Evolutionary conservation across 2,113 vertebrate genomes (phyloP), one percentile per base, ranked within the genome.

Genomic region (Albula glossodonta): DNA sequence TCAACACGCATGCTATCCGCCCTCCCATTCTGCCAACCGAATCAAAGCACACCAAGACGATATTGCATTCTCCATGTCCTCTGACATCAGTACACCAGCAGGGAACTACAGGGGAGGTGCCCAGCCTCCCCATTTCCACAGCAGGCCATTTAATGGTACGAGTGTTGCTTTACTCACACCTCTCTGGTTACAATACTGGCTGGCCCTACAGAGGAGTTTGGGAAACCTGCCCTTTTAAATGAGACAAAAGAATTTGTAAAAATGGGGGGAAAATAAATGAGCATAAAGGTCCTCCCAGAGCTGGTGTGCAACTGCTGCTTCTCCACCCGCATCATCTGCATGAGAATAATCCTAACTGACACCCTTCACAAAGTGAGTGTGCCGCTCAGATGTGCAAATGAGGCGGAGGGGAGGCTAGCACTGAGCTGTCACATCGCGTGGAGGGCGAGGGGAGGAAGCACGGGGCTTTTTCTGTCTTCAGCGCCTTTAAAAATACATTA

Each of bases 401-500:
- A 85, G 84, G 53, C 49, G 83, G 57, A 41, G 70, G 19, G 81
- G 81, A 19, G 50, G 53, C 31, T 51, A 78, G 52, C n/a, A n/a
- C 80, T 6, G 51, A 77, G 51, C 48, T 53, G 82, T 49, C 78
- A 81, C 56, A 81, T 51, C 13, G 25, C 85, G 48, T 22, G 60
- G 50, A 88, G 63, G 60, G 82, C 17, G 52, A 19, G 8, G 41
- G 50, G 60, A n/a, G 31, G 17, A 51, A 80, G 25, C 52, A 49
- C 48, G n/a, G 53, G 84, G 56, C 48, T 51, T 80, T 88, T 79
- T 77, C 82, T 85, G 5, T 70, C 79, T 78, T 56, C 74, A 49
- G 80, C 70, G 51, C 74, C 80, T 81, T 87, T 87, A 87, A 85
- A 87, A 87, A 86, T 89, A 50, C 86, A 89, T 85, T 78, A 66